Evolutionary conservation across 2,888 invertebrate species (phyloP).

Genomic region (Ormyrus labotus): DNA sequence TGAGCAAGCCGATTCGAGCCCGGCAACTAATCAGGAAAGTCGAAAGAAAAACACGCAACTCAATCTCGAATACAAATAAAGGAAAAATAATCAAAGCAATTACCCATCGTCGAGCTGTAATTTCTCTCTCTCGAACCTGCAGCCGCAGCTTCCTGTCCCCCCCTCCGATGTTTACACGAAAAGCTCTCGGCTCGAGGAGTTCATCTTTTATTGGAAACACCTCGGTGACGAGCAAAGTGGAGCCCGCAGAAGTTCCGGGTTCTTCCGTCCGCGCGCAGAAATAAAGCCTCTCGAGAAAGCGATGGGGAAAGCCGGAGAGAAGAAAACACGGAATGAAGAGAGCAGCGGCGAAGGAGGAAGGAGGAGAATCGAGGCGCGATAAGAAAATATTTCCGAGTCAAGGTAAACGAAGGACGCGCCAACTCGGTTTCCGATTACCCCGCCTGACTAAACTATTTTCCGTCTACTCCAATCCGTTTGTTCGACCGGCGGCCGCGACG

Average conservation of each 20-base stretch:
- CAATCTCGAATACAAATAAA: not conserved
- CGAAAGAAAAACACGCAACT: not conserved
- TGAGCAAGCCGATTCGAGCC: no score
- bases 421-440: constrained; percentile 25
- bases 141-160: no score
- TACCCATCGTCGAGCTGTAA: not conserved
- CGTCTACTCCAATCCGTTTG: not conserved
- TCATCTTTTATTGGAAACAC: constrained; percentile 31
- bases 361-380: constrained; percentile 15
- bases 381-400: constrained; percentile 37
- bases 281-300: constrained; percentile 35
- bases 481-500: no score
- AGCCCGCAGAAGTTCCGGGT: not conserved
- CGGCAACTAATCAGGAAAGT: no score
- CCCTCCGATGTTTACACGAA: no score
- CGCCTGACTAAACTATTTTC: constrained; percentile 11
- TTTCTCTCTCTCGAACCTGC: no score
- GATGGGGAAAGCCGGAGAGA: not conserved
- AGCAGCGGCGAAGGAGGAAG: not conserved
- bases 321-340: not conserved
- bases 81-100: not conserved
- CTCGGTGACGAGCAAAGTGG: not conserved
- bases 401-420: constrained; percentile 18
- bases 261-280: constrained; percentile 5
- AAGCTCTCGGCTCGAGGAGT: not conserved